Percentiles rank a stretch among this genome's conserved stretches.
Evolutionary conservation across 2,888 invertebrate species (phyloP).

Genomic region (Anorthoa munda): DNA sequence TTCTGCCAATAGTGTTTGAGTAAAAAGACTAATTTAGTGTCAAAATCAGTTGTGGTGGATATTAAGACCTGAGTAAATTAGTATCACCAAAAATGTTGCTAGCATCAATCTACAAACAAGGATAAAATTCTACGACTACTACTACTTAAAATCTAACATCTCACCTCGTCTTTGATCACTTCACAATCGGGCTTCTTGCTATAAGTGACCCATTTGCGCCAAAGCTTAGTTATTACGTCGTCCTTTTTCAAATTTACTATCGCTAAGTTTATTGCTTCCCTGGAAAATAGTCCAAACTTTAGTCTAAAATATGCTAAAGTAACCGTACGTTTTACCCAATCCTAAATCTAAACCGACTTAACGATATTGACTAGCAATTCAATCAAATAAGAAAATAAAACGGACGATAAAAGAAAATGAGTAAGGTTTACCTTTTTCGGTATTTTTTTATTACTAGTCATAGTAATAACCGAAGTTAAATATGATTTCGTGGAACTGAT

Average conservation of each 20-base stretch:
- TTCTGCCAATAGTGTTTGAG: no score
- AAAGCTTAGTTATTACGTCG: conserved; percentile 97
- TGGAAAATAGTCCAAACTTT: conserved; percentile 83
- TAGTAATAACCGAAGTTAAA: conserved; percentile 24
- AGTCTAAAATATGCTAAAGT: conserved; percentile 38
- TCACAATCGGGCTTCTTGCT: conserved; percentile 78
- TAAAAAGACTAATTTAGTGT: no score
- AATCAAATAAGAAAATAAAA: conserved; percentile 48
- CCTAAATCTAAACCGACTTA: conserved; percentile 32
- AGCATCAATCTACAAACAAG: not conserved
- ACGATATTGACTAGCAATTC: conserved; percentile 40
- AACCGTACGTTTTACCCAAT: conserved; percentile 29
- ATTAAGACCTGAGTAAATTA: no score
- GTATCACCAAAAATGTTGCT: no score
- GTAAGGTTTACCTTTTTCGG: conserved; percentile 3
- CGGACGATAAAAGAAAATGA: conserved; percentile 33
- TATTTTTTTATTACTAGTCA: conserved; percentile 12
- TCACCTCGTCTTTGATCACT: conserved; percentile 75
- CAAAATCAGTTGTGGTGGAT: no score
- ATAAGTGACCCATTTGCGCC: conserved; percentile 96
- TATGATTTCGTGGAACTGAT: conserved; percentile 15
- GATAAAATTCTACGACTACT: conserved; percentile 26
- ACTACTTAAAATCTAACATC: conserved; percentile 23
- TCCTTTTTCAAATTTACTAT: conserved; percentile 97
- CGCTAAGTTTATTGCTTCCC: conserved; percentile 98